Percentiles rank a stretch among this genome's conserved stretches.
Evolutionary conservation across 2,113 vertebrate species (phyloP).

Genomic region (Pituophis catenifer): DNA sequence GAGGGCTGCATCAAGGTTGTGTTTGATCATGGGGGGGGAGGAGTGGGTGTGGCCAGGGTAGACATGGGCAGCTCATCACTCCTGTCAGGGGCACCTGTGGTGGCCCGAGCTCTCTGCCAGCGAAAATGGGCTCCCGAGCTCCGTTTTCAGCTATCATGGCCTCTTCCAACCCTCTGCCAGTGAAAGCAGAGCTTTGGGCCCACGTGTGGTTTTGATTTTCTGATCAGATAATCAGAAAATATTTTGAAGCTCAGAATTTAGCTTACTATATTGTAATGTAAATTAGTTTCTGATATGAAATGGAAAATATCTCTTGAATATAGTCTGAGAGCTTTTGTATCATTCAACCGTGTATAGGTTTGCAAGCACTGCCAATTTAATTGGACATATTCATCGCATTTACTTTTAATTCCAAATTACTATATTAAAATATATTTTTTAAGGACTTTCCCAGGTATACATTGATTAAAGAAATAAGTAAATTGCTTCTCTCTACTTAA

Average conservation of each 20-base stretch:
- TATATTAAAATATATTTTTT: background rate
- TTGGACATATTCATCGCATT: background rate
- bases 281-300: background rate
- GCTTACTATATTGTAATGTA: background rate
- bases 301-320: background rate
- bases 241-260: conserved; percentile 9
- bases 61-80: too few relatives aligned
- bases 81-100: too few relatives aligned
- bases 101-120: too few relatives aligned
- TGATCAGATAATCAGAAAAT: background rate
- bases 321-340: background rate
- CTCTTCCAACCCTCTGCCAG: too few relatives aligned
- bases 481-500: background rate
- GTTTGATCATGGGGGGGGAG: too few relatives aligned
- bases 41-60: too few relatives aligned
- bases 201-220: too few relatives aligned
- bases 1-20: too few relatives aligned
- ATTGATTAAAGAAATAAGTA: background rate
- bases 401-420: conserved; percentile 9
- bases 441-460: background rate
- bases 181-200: too few relatives aligned
- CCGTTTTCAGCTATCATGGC: too few relatives aligned
- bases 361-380: conserved; percentile 15
- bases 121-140: too few relatives aligned
- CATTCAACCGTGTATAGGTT: background rate